Conservation (phyloP, 2,797 vertebrate species). For the Epinephelus awoara region DNA sequence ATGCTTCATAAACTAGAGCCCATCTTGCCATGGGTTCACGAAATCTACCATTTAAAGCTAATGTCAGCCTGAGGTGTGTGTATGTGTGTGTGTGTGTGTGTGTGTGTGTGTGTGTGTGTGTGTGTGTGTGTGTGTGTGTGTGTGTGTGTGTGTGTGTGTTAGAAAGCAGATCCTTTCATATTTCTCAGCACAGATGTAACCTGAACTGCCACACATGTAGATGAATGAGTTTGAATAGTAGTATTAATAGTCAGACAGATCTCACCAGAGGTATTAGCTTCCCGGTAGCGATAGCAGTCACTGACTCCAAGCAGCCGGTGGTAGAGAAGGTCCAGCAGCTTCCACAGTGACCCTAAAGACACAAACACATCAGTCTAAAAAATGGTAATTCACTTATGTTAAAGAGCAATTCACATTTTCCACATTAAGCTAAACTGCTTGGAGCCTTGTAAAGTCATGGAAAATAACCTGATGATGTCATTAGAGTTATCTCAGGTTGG, state of each 20-base stretch:
- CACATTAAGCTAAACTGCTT: neutral
- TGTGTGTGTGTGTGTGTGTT: neutral
- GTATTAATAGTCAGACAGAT: neutral
- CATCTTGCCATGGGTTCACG: too few species aligned
- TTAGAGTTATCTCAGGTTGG: neutral
- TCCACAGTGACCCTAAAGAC: conserved; percentile 86
- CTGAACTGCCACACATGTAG: too few species aligned
- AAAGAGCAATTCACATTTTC: neutral
- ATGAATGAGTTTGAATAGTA: neutral
- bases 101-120: too few species aligned
- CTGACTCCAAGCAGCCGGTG: conserved; percentile 91
- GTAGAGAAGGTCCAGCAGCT: conserved; percentile 95
- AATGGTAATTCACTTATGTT: neutral
- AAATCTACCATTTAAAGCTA: too few species aligned
- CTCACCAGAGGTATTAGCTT: conserved; percentile 89
- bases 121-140: too few species aligned
- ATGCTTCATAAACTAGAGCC: too few species aligned
- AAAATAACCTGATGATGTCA: neutral
- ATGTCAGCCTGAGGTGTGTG: too few species aligned
- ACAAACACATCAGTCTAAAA: neutral
- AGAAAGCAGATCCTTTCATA: neutral
- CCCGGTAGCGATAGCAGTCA: conserved; percentile 87
- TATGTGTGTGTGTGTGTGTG: too few species aligned
- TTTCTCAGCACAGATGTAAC: neutral
- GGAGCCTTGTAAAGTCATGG: neutral